Evolutionary conservation across 2,888 invertebrate genomes (phyloP).

Genomic region (Caenorhabditis virilis): DNA sequence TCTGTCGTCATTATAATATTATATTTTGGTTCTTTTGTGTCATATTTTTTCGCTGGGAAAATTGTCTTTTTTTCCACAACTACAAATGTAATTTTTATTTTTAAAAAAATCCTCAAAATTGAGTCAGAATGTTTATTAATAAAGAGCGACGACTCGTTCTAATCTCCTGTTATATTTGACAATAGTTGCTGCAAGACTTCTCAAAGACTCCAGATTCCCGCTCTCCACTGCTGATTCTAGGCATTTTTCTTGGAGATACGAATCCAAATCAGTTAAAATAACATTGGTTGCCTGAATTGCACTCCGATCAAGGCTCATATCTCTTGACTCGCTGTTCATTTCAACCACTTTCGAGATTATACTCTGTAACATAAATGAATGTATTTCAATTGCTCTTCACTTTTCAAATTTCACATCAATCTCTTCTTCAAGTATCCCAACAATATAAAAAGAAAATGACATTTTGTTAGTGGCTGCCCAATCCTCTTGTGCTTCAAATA

Average conservation of each 20-base stretch:
- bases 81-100: too few relatives aligned
- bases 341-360: constrained; percentile 38
- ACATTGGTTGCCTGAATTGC: constrained; percentile 37
- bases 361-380: constrained; percentile 14
- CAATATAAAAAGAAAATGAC: constrained; percentile 40
- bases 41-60: too few relatives aligned
- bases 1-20: too few relatives aligned
- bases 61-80: too few relatives aligned
- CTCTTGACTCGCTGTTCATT: constrained; percentile 39
- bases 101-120: too few relatives aligned
- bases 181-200: constrained; percentile 34
- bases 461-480: constrained; percentile 37
- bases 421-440: constrained; percentile 41
- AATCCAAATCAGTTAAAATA: constrained; percentile 29
- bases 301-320: constrained; percentile 37
- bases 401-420: constrained; percentile 27
- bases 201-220: constrained; percentile 42
- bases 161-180: constrained; percentile 31
- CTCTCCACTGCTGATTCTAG: constrained; percentile 47
- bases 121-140: too few relatives aligned
- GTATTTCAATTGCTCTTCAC: not conserved
- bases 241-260: constrained; percentile 44
- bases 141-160: constrained; percentile 31
- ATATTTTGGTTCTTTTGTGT: too few relatives aligned
- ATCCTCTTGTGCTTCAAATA: constrained; percentile 40